Evolutionary conservation across 1,140 invertebrate genomes (phyloP).

Genomic region (Lepidurus apus): DNA sequence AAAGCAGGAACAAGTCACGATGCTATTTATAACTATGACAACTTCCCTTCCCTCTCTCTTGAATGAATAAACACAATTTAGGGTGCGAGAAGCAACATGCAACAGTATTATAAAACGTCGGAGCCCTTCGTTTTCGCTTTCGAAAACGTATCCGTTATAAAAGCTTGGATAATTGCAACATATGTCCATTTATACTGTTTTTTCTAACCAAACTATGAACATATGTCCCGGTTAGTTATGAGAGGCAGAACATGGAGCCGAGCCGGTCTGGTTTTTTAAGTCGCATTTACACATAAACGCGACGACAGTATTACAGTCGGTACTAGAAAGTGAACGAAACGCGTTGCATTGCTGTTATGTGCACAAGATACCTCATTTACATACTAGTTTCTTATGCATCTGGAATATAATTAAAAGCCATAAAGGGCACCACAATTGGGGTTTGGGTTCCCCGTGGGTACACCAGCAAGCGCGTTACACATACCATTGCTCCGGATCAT

Average conservation of each 20-base stretch:
- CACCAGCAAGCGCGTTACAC: background rate
- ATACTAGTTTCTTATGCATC: conserved; percentile 3
- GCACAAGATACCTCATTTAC: background rate
- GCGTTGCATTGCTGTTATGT: background rate
- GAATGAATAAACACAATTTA: too few species aligned
- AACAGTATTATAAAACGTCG: too few species aligned
- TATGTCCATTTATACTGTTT: too few species aligned
- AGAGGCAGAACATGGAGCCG: background rate
- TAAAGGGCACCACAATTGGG: conserved; percentile 2
- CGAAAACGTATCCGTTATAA: too few species aligned
- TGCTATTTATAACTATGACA: too few species aligned
- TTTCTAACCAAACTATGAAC: too few species aligned
- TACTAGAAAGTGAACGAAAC: background rate
- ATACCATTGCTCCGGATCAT: background rate
- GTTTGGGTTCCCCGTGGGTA: background rate
- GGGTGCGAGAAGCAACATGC: too few species aligned
- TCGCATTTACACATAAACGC: background rate
- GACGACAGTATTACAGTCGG: background rate
- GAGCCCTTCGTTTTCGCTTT: too few species aligned
- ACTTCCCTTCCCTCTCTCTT: too few species aligned
- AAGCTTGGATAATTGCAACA: too few species aligned
- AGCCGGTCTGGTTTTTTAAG: background rate
- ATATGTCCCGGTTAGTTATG: too few species aligned
- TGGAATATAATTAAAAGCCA: conserved; percentile 9
- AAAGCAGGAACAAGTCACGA: too few species aligned